Base-by-base conservation (phyloP, 64 coral and sea anemone species). In the Stichodactyla mertensii region DNA sequence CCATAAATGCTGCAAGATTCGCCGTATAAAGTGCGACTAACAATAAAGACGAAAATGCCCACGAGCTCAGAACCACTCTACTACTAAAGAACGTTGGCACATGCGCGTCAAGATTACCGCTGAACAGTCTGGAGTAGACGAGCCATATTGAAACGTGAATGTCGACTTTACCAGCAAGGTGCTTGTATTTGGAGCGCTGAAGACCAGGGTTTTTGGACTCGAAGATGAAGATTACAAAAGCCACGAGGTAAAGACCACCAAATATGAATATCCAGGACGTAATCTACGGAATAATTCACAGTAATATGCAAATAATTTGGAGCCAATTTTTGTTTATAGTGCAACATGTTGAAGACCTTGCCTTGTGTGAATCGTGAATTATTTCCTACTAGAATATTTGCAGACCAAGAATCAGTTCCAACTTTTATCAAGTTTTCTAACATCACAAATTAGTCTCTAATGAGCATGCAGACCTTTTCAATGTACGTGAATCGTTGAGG, bases 1-100 rank as follows among this genome's bases (percentile, higher is more conserved):
- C 90, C 90, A 92, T 92, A 28, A 88, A 92, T 4, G 90, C 90
- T 6, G 90, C 90, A 20, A 92, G 61, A 52, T 92, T 92, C n/a
- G 90, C 90, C 13, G 90, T 92, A 82, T 92, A 92, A 55, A 92
- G 24, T 54, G 90, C 90, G 1, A 80, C 79, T 36, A 92, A 67
- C 55, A 92, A n/a, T 11, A 92, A 27, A n/a, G 85, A 83, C 0
- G 91, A 59, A 79, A 92, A 92, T 59, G 62, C 78, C 91, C 91
- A 92, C 4, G 86, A 70, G 4, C 79, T 58, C 12, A 92, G 54
- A 20, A 92, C 86, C 56, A 88, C 91, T 16, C 91, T 62, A 88
- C 86, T 83, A 24, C 91, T 92, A 51, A 88, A 70, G 24, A 92
- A 92, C 64, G 64, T 92, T 0, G 91, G 91, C 55, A 77, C 51